phyloP scores from a whole-genome alignment of 2,888 invertebrate species.

The Caenorhabditis japonica region DNA sequence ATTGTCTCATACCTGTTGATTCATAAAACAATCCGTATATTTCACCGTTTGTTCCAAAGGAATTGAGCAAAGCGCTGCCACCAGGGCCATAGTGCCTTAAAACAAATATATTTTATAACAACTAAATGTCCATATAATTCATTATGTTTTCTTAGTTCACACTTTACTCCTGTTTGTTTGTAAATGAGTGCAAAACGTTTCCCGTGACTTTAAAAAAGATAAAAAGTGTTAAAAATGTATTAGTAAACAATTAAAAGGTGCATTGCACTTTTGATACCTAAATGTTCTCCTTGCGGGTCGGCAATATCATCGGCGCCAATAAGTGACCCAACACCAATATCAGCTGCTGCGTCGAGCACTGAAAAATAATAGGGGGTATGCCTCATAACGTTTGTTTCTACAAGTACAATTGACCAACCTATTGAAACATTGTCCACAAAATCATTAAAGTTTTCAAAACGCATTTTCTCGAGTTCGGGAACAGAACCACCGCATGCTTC shows the following conservation, averaged over 20 bases:
- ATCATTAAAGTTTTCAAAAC: constrained; percentile 65
- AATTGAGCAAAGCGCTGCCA: constrained; percentile 83
- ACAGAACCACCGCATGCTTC: constrained; percentile 90
- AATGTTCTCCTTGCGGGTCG: constrained; percentile 92
- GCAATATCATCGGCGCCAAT: constrained; percentile 93
- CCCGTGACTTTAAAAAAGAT: no score
- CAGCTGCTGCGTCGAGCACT: constrained; percentile 82
- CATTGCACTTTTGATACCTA: constrained; percentile 81
- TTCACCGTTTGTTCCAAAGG: constrained; percentile 49
- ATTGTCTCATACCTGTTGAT: constrained; percentile 56
- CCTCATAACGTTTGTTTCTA: no score
- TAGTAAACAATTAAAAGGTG: constrained; percentile 1
- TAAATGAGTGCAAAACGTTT: no score
- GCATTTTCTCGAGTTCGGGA: constrained; percentile 66
- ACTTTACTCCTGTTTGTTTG: no score
- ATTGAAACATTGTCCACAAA: constrained; percentile 65
- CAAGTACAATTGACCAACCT: constrained; percentile 51
- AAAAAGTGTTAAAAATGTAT: no score
- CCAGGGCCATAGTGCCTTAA: constrained; percentile 90
- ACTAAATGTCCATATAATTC: no score
- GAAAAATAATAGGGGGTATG: constrained; percentile 16
- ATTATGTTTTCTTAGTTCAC: no score
- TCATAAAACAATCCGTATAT: constrained; percentile 62
- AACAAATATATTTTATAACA: not conserved
- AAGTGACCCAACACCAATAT: constrained; percentile 88